A percentile compares a stretch with the other conserved stretches of the same genome.
Conservation (phyloP, 1,140 invertebrate genomes). For the Leptopilina clavipes region DNA sequence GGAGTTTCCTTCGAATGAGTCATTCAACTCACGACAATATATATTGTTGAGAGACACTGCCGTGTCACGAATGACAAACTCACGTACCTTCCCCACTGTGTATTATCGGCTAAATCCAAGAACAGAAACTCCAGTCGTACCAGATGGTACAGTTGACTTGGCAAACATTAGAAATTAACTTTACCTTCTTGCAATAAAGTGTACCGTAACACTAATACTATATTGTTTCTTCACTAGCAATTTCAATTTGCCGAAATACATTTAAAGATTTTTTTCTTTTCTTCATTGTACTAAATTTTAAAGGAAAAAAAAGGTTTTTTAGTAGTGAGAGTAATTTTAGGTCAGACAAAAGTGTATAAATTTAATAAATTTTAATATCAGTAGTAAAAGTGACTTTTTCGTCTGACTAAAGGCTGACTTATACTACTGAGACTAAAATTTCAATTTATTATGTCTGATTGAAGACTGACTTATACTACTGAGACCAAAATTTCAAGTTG, state of each 20-base stretch:
- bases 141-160: slow-evolving; percentile 31
- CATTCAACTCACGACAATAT: slow-evolving; percentile 30
- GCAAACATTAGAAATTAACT: slow-evolving; percentile 32
- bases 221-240: background rate
- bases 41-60: slow-evolving; percentile 32
- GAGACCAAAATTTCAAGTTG: too few species aligned
- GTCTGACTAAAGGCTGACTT: too few species aligned
- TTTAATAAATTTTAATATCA: too few species aligned
- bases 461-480: too few species aligned
- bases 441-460: too few species aligned
- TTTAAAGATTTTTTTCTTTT: too few species aligned
- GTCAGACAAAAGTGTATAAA: too few species aligned
- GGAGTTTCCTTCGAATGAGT: slow-evolving; percentile 23
- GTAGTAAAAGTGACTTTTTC: too few species aligned
- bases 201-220: slow-evolving; percentile 1
- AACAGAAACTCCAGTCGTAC: slow-evolving; percentile 31
- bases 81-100: slow-evolving; percentile 22
- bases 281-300: too few species aligned
- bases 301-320: too few species aligned
- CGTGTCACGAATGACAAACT: slow-evolving; percentile 33
- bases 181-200: slow-evolving; percentile 20
- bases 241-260: slow-evolving; percentile 4
- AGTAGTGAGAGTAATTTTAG: too few species aligned
- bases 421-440: too few species aligned
- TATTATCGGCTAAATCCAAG: slow-evolving; percentile 32